These are phyloP conservation scores for Trinectes maculatus DNA, from an alignment of 2,113 vertebrate genomes.

Conservation along the genomic window DNA sequence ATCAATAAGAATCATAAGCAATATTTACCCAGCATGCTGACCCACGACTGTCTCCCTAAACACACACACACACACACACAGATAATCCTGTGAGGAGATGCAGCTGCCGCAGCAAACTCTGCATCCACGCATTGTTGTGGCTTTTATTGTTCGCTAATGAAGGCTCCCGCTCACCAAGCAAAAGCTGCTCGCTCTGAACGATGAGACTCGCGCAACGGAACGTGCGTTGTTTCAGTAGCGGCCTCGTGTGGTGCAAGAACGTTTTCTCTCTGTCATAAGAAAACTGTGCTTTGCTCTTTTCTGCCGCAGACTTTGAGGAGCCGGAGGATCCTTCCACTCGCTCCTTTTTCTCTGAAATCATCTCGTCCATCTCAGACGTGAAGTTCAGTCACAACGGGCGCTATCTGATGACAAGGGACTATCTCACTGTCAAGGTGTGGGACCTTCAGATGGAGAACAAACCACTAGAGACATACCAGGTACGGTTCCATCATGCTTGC, in stretches of 20 bases:
- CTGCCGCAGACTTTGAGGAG: conserved; percentile 90
- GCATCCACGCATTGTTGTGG: conserved; percentile 36
- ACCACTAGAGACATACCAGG: conserved; percentile 96
- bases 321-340: conserved; percentile 95
- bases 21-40: conserved; percentile 79
- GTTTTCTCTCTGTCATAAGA: conserved; percentile 29
- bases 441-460: conserved; percentile 98
- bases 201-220: conserved; percentile 15
- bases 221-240: not conserved
- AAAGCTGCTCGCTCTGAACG: conserved; percentile 3
- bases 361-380: conserved; percentile 97
- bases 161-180: conserved; percentile 11
- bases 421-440: conserved; percentile 97
- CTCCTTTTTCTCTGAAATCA: conserved; percentile 97
- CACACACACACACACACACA: conserved; percentile 62
- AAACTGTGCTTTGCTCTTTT: conserved; percentile 18
- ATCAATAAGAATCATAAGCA: conserved; percentile 81
- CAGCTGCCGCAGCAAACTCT: conserved; percentile 54
- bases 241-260: conserved; percentile 8
- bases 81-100: conserved; percentile 59
- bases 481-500: conserved; percentile 45
- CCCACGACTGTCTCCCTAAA: conserved; percentile 64
- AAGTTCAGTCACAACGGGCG: conserved; percentile 98
- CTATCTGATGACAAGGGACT: conserved; percentile 96
- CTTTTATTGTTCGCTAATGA: conserved; percentile 36